Percentiles rank a stretch among this genome's conserved stretches.
Evolutionary conservation across 2,113 vertebrate species (phyloP).

Genomic region (Murina feae): DNA sequence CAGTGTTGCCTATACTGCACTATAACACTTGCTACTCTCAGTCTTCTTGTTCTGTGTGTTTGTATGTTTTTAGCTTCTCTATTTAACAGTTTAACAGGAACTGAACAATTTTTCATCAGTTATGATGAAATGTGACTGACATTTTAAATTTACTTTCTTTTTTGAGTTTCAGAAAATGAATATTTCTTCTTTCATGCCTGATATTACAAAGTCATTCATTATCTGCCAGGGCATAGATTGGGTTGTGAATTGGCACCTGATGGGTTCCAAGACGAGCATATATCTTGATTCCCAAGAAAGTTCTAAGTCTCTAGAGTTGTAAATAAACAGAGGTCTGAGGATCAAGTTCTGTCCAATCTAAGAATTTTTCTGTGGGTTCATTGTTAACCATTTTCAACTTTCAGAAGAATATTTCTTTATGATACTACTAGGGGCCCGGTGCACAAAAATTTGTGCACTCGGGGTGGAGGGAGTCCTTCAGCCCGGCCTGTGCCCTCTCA

Average conservation of each 20-base stretch:
- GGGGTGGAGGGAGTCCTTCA: no score
- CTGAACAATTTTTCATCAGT: conserved; percentile 1
- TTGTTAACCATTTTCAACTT: conserved; percentile 12
- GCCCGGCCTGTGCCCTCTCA: no score
- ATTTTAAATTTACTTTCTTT: conserved; percentile 41
- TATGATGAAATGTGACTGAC: conserved; percentile 25
- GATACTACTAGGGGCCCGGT: no score
- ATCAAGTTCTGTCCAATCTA: conserved; percentile 23
- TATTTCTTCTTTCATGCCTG: conserved; percentile 49
- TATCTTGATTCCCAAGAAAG: not conserved
- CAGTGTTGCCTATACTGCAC: not conserved
- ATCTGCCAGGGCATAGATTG: conserved; percentile 27
- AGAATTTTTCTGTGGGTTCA: not conserved
- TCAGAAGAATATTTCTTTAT: not conserved
- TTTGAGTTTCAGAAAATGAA: conserved; percentile 43
- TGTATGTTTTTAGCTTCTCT: not conserved
- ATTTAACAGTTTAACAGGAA: conserved; percentile 18
- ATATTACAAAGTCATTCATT: conserved; percentile 42
- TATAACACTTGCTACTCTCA: not conserved
- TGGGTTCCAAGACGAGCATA: conserved; percentile 35
- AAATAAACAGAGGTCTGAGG: not conserved
- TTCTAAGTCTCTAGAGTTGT: not conserved
- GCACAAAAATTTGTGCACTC: no score
- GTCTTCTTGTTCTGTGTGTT: conserved; percentile 1
- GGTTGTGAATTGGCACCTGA: conserved; percentile 23